Base-by-base conservation (phyloP, 2,797 vertebrate species). In the Oreonectes daqikongensis region DNA sequence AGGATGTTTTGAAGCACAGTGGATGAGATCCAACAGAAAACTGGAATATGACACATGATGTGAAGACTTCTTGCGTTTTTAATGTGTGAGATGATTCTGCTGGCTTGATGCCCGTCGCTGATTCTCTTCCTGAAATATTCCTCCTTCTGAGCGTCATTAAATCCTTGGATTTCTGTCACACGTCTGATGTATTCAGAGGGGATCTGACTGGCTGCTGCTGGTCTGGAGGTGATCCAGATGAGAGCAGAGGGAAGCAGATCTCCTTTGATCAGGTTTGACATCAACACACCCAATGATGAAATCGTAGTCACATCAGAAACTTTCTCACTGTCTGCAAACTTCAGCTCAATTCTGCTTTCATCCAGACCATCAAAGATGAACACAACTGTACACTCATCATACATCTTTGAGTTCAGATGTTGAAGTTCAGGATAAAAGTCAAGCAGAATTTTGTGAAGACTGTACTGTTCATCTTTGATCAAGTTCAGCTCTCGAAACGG, bases 321-420 rank as follows among this genome's bases (percentile, higher is more conserved):
- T 38, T 48, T 71, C 10, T 46, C 30, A 72, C 9, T 28, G 2
- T 48, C 20, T 68, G 66, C 42, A 70, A 81, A 81, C 12, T 65
- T 69, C 48, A 81, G 12, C 2, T 48, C 7, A 70, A 81, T 55
- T 64, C 64, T 80, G 44, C 82, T 81, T 77, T 84, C 79, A 81
- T 84, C 82, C 68, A 83, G 64, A 10, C 82, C 82, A 79, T 83
- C 79, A 73, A 83, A 83, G 28, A 83, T 79, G 5, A 83, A 77
- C 30, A 83, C 57, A 22, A 59, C 65, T 53, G 71, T 75, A 46
- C 60, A 59, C 7, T 9, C 11, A 22, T 65, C 40, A 14, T 38
- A 59, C 11, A 64, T 50, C 22, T 57, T 71, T 48, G 38, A 1
- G 10, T 71, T 50, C 3, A 76, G 40, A n/a, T 24, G 40, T 32